Evolutionary conservation across 2,888 invertebrate genomes (phyloP).

Genomic region (Catocala nupta): DNA sequence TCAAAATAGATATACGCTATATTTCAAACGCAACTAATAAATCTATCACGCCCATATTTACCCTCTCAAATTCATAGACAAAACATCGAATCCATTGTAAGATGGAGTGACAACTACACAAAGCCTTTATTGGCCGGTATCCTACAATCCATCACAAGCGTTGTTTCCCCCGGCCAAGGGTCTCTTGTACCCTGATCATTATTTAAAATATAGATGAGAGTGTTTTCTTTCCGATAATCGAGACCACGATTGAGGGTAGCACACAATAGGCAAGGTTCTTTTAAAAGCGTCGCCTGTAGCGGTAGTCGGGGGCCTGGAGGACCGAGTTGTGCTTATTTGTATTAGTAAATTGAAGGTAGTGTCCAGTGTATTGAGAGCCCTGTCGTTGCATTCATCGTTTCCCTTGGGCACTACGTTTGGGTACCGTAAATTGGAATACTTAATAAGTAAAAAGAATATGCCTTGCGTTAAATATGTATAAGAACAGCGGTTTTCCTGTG

Average conservation of each 20-base stretch:
- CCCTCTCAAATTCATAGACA: constrained; percentile 14
- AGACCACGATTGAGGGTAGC: constrained; percentile 82
- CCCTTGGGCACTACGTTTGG: constrained; percentile 47
- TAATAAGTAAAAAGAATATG: background rate
- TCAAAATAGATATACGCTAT: too few species aligned
- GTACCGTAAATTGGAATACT: constrained; percentile 32
- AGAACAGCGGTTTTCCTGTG: background rate
- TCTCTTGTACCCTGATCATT: constrained; percentile 79
- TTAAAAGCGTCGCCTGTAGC: constrained; percentile 78
- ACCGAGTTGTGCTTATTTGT: constrained; percentile 79
- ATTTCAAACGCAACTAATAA: background rate
- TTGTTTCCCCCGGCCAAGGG: constrained; percentile 68
- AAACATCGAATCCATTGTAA: constrained; percentile 44
- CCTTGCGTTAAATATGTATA: background rate
- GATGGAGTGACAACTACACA: constrained; percentile 71
- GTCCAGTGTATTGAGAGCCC: constrained; percentile 74
- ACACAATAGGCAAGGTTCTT: constrained; percentile 76
- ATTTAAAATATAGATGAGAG: constrained; percentile 87
- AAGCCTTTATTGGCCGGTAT: constrained; percentile 76
- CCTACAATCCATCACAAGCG: constrained; percentile 81
- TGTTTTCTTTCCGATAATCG: constrained; percentile 87
- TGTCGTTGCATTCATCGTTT: constrained; percentile 53
- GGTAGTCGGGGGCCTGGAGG: constrained; percentile 66
- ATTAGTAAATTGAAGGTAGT: constrained; percentile 84
- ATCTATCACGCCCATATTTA: constrained; percentile 23